A percentile compares a stretch with the other conserved stretches of the same genome.
phyloP scores from a whole-genome alignment of 30 jellyfish, hydroid and myxozoan species.

The Pseudorhiza aurosa region DNA sequence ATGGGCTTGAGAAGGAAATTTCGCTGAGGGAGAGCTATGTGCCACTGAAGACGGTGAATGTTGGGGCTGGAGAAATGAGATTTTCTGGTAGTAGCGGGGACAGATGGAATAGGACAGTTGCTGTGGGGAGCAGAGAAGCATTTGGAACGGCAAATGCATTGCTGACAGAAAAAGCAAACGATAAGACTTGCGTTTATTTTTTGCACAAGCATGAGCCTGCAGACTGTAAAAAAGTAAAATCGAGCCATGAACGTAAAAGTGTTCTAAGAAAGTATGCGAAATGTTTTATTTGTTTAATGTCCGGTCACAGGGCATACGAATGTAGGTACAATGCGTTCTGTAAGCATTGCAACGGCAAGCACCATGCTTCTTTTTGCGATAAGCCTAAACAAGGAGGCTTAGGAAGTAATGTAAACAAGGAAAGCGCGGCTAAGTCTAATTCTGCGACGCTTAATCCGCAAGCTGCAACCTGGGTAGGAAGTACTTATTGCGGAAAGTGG shows the following conservation, averaged over 20 bases:
- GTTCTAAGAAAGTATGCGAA: too few species aligned
- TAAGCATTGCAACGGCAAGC: slow-evolving; percentile 2
- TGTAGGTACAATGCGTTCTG: not conserved
- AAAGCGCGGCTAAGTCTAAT: not conserved
- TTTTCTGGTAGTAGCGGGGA: not conserved
- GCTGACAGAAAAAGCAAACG: not conserved
- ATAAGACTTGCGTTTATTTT: not conserved
- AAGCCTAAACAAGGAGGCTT: not conserved
- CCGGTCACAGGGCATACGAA: not conserved
- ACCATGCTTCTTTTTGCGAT: slow-evolving; percentile 1
- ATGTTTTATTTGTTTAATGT: too few species aligned
- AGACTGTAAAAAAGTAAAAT: not conserved
- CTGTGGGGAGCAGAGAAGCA: too few species aligned
- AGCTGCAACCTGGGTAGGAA: slow-evolving; percentile 23
- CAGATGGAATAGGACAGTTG: not conserved
- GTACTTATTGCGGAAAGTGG: slow-evolving; percentile 15
- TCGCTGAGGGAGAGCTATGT: slow-evolving; percentile 10
- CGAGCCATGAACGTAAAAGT: not conserved
- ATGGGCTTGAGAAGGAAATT: too few species aligned
- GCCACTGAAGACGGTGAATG: not conserved
- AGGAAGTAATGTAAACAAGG: not conserved
- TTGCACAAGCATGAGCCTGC: not conserved
- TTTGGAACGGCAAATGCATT: slow-evolving; percentile 27
- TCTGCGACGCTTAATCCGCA: slow-evolving; percentile 10
- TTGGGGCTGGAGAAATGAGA: not conserved